Percentiles rank a stretch among this genome's conserved stretches.
These are phyloP conservation scores for Pachyseris speciosa DNA, from an alignment of 64 coral and sea anemone species.

Conservation along the genomic window DNA sequence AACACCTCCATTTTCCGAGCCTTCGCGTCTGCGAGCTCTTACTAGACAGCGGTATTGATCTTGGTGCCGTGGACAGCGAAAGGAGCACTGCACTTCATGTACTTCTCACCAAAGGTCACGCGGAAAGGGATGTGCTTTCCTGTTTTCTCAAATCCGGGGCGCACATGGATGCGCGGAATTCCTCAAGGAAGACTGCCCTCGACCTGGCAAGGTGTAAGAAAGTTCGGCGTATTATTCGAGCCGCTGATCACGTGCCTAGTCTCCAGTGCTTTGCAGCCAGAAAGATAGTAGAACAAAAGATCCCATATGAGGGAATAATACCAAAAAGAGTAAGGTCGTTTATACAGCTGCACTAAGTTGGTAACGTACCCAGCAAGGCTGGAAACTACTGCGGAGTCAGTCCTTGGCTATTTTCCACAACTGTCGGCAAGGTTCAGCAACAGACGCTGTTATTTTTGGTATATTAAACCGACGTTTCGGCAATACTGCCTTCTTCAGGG, in stretches of 20 bases:
- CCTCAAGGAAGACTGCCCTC: conserved; percentile 54
- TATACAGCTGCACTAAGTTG: conserved; percentile 70
- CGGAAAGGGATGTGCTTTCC: conserved; percentile 69
- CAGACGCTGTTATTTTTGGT: too few species aligned
- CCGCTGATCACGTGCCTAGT: conserved; percentile 49
- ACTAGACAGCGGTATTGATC: conserved; percentile 70
- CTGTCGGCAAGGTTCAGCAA: too few species aligned
- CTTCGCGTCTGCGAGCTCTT: conserved; percentile 70
- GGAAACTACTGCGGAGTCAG: background rate
- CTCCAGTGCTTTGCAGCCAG: conserved; percentile 77
- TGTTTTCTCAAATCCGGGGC: conserved; percentile 68
- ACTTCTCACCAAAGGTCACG: conserved; percentile 82
- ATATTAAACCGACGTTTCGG: too few species aligned
- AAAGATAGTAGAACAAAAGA: conserved; percentile 34
- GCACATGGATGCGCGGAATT: conserved; percentile 84
- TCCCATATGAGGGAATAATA: conserved; percentile 60
- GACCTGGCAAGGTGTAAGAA: conserved; percentile 79
- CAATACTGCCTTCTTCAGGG: too few species aligned
- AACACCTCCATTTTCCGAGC: conserved; percentile 90
- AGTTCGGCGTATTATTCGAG: conserved; percentile 57
- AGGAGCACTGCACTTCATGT: conserved; percentile 81
- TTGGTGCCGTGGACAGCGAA: conserved; percentile 58
- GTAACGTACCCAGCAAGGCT: background rate
- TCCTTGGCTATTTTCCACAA: background rate
- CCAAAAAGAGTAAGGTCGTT: conserved; percentile 76